These are phyloP conservation scores for Hypomecis punctinalis DNA, from an alignment of 2,888 invertebrate genomes.

Conservation along the genomic window DNA sequence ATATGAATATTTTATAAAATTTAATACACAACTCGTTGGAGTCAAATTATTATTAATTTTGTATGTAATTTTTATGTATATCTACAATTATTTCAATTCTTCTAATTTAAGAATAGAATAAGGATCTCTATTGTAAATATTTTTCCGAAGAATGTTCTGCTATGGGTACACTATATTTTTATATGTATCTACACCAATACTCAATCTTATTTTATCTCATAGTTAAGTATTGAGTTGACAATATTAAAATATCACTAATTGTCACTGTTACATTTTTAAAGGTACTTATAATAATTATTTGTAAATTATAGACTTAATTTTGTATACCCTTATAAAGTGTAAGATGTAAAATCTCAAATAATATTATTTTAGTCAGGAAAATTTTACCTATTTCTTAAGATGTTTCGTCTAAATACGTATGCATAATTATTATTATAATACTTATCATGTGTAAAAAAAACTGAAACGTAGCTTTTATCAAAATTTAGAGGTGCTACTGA, in stretches of 20 bases:
- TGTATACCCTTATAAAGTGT: slow-evolving; percentile 43
- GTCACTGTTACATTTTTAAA: slow-evolving; percentile 45
- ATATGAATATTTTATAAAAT: too few relatives aligned
- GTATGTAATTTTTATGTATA: slow-evolving; percentile 1
- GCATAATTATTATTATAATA: neutral
- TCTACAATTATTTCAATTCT: slow-evolving; percentile 2
- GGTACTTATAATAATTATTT: slow-evolving; percentile 21
- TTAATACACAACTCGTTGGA: neutral
- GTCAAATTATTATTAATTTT: slow-evolving; percentile 12
- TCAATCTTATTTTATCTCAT: slow-evolving; percentile 33
- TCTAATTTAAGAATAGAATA: slow-evolving; percentile 13
- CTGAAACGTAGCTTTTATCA: slow-evolving; percentile 47
- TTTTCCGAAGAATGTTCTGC: slow-evolving; percentile 23
- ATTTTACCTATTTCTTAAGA: slow-evolving; percentile 4
- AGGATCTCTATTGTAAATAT: slow-evolving; percentile 32
- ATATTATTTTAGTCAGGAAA: slow-evolving; percentile 7
- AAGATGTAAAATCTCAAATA: slow-evolving; percentile 2
- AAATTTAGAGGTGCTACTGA: slow-evolving; percentile 70
- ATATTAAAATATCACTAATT: slow-evolving; percentile 55
- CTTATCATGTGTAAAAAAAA: slow-evolving; percentile 28
- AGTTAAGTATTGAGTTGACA: slow-evolving; percentile 44
- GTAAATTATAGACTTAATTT: slow-evolving; percentile 45
- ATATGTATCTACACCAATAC: slow-evolving; percentile 37
- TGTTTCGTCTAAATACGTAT: neutral
- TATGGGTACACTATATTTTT: slow-evolving; percentile 27